These are phyloP conservation scores for Tetragnatha versicolor DNA, from an alignment of 1,140 invertebrate species.

Conservation along the genomic window DNA sequence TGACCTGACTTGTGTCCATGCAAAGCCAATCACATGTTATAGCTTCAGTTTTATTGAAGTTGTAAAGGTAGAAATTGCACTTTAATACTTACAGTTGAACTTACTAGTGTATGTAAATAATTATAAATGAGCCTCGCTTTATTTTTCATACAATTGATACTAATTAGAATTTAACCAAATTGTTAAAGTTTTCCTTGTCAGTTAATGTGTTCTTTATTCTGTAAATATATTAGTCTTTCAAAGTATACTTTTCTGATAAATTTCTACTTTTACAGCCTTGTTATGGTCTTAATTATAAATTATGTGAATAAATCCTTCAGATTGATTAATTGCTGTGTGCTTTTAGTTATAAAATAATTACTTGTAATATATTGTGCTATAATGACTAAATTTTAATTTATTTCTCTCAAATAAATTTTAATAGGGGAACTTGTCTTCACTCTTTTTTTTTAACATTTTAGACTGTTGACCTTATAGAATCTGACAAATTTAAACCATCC, in stretches of 20 bases:
- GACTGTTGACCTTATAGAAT: too few relatives aligned
- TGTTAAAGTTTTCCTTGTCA: too few relatives aligned
- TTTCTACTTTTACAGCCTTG: constrained; percentile 36
- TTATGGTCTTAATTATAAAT: constrained; percentile 16
- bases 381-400: constrained; percentile 50
- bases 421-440: constrained; percentile 18
- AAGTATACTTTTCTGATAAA: not conserved
- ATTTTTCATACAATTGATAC: constrained; percentile 33
- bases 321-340: constrained; percentile 17
- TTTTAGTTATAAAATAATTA: constrained; percentile 29
- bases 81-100: not conserved
- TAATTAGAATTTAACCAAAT: constrained; percentile 2
- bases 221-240: constrained; percentile 3
- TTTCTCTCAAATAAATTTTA: constrained; percentile 53
- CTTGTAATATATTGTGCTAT: constrained; percentile 54
- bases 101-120: constrained; percentile 13
- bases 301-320: not conserved
- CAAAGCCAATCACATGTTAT: not conserved
- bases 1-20: not conserved
- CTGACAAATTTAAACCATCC: too few relatives aligned
- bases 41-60: constrained; percentile 21
- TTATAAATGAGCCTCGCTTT: constrained; percentile 26
- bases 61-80: constrained; percentile 45
- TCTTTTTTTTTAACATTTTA: too few relatives aligned
- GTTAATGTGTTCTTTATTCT: too few relatives aligned